Base-by-base conservation (phyloP, 2,113 vertebrate genomes). In the Cyphomyrus plagiostoma region DNA sequence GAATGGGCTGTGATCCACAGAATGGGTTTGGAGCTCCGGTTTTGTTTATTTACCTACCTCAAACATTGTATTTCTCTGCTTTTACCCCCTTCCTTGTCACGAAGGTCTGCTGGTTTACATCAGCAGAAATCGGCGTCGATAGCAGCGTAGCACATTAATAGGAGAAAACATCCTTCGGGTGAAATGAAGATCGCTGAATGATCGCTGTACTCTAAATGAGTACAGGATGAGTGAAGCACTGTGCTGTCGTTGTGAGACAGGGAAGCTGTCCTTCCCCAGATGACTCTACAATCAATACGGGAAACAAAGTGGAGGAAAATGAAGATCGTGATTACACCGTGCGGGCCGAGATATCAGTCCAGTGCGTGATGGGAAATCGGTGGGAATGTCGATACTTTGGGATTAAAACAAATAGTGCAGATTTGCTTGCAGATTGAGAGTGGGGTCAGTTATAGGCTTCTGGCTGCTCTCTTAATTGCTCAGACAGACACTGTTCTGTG, bases 171-270 rank as follows among this genome's bases (percentile, higher is more conserved):
- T 9, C 45, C 82, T 46, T 48, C 23, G 21, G 45, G 45, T 84
- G n/a, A 23, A 48, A 46, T 46, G 10, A 84, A 48, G 42, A 19
- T 48, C 1, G 82, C 9, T 84, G 8, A n/a, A n/a, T n/a, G n/a
- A n/a, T n/a, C n/a, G n/a, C n/a, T n/a, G n/a, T n/a, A n/a, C 23
- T 84, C 82, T 11, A 84, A 84, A 84, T 84, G 82, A 84, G 21
- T n/a, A 46, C 82, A 84, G 45, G 45, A 42, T 9, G 19, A 84
- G 45, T 48, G 23, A 84, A 48, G 19, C 9, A 0, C 23, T 3
- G 82, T 4, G 82, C 1, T 46, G 82, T 48, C 58, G 23, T 13
- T 74, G 35, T 74, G 39, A 70, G 35, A 26, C 42, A 21, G 21
- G 58, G 39, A 26, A 46, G 77, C 77, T 62, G 45, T 48, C 23